These are phyloP conservation scores for Pachycephus smyrnensis DNA, from an alignment of 2,888 invertebrate species.

Conservation along the genomic window DNA sequence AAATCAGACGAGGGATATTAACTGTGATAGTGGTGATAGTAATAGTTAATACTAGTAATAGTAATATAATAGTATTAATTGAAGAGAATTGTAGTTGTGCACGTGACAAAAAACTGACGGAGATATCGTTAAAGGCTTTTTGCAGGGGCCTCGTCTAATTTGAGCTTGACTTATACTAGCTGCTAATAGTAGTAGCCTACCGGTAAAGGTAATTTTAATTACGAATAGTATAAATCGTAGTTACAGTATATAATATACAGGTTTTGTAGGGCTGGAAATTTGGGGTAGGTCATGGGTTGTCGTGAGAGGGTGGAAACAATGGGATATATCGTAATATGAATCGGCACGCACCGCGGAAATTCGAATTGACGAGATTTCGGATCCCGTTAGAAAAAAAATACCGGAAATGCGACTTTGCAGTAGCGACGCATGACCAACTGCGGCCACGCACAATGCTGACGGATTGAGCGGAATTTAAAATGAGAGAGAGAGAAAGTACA, in stretches of 20 bases:
- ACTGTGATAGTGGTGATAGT: background rate
- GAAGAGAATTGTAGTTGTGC: conserved; percentile 36
- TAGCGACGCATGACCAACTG: background rate
- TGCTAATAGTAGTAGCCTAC: conserved; percentile 58
- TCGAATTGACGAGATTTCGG: background rate
- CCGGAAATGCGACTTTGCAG: background rate
- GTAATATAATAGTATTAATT: conserved; percentile 3
- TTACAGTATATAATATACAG: conserved; percentile 63
- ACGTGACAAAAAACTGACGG: conserved; percentile 41
- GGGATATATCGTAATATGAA: background rate
- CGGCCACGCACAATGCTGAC: background rate
- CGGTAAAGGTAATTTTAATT: conserved; percentile 56
- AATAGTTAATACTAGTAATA: background rate
- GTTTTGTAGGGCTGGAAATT: conserved; percentile 25
- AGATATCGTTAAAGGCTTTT: background rate
- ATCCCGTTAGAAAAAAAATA: background rate
- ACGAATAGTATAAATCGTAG: conserved; percentile 62
- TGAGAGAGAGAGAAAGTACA: background rate
- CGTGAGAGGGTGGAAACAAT: background rate
- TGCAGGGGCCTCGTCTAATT: conserved; percentile 47
- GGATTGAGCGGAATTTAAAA: background rate
- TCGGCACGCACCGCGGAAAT: background rate
- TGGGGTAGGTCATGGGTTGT: background rate
- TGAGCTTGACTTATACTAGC: conserved; percentile 63
- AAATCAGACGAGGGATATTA: background rate